Base-by-base conservation (phyloP, 2,113 vertebrate genomes). In the Otis tarda region DNA sequence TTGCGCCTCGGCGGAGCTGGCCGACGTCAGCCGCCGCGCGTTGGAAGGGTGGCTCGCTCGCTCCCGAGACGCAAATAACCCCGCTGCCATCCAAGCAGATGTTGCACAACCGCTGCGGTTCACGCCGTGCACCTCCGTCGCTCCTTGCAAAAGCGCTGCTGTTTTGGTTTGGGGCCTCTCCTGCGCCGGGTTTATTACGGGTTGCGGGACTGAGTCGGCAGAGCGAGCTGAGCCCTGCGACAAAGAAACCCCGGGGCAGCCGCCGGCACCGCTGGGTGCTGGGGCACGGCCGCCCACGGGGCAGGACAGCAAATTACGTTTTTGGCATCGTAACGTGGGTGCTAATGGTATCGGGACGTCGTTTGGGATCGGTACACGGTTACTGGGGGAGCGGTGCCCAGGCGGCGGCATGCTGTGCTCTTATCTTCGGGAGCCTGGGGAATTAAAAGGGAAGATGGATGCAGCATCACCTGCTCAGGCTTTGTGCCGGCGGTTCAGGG, bases 311-410 rank as follows among this genome's bases (percentile, higher is more conserved):
- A 2, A 9, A 2, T 33, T 18, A 0, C 37, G 2, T 33, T 31
- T 53, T 43, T 53, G 30, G 31, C 15, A 0, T 35, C 20, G 11
- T 2, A 1, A 0, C 4, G 61, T 15, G 47, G 52, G 16, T 61
- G n/a, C 53, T 61, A 14, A 12, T 0, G 1, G 35, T 39, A 5
- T 15, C 1, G 2, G 18, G 1, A 2, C 14, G 21, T 17, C 12
- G 4, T 53, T 69, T 31, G 64, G 78, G 57, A 9, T 39, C 5
- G 15, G 56, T n/a, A 6, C 0, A 0, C 6, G 53, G 30, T 65
- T 35, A 10, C 14, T 23, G 79, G 35, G 60, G 16, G 50, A 56
- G 10, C 73, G 21, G 30, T 79, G 57, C 79, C 70, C 75, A 39
- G 39, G 30, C 45, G 0, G 0, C 39, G 41, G 17, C 14, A 25